A percentile compares a stretch with the other conserved stretches of the same genome.
Conservation (phyloP, 2,797 vertebrate species). For the Melopsittacus undulatus region DNA sequence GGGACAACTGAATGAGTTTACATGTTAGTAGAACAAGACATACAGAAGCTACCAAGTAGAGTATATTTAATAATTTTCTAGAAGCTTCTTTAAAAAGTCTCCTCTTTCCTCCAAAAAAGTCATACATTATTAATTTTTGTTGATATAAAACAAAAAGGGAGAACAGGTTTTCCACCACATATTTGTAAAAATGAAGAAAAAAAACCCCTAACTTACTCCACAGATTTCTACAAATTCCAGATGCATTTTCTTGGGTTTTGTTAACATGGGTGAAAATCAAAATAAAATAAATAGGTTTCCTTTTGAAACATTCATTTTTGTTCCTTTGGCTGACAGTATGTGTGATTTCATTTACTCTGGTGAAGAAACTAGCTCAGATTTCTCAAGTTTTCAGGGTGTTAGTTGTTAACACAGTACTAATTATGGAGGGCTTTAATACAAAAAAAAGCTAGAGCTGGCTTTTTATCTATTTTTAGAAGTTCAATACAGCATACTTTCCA, state of each 20-base stretch:
- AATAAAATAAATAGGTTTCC: neutral
- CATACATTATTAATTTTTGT: neutral
- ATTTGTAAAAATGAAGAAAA: neutral
- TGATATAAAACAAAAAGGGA: neutral
- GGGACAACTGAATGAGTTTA: neutral
- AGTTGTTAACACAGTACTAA: neutral
- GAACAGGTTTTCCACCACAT: neutral
- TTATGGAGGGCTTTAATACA: neutral
- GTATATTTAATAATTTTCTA: neutral
- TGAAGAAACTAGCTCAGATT: neutral
- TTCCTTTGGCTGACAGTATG: conserved; percentile 1
- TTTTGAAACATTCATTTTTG: neutral
- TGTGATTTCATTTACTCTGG: neutral
- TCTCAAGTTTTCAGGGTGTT: neutral
- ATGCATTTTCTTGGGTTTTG: neutral
- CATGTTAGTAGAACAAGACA: neutral
- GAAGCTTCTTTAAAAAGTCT: neutral
- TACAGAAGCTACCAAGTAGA: neutral
- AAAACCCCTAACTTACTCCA: neutral
- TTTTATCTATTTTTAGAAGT: neutral
- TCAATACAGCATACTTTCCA: neutral
- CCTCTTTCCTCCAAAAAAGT: neutral
- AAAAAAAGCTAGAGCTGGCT: neutral
- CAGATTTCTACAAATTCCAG: neutral
- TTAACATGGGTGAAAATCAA: neutral